Conservation (phyloP, 2,797 vertebrate genomes). For the Sphenodon punctatus region DNA sequence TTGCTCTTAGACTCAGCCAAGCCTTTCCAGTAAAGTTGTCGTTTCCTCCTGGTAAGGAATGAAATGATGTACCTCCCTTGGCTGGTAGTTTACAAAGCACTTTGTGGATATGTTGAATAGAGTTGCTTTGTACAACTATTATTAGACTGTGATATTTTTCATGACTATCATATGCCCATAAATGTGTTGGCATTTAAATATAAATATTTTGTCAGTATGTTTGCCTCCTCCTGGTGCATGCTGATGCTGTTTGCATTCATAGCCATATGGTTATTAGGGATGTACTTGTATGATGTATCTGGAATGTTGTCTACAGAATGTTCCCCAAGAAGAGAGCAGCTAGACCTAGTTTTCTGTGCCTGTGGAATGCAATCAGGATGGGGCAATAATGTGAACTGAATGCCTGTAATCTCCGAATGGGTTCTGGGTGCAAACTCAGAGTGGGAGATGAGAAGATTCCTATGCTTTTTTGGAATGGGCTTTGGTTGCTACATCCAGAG, state of each 20-base stretch:
- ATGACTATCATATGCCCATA: neutral
- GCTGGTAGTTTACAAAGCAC: neutral
- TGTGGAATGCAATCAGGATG: neutral
- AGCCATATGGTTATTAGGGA: slow-evolving; percentile 8
- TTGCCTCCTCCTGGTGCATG: neutral
- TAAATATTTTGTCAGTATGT: slow-evolving; percentile 11
- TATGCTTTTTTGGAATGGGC: neutral
- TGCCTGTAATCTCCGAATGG: no score
- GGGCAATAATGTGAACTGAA: neutral
- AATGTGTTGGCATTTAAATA: slow-evolving; percentile 1
- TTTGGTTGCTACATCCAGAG: neutral
- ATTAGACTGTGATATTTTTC: neutral
- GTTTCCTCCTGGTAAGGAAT: neutral
- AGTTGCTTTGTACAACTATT: neutral
- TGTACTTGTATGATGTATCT: neutral
- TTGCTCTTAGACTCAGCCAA: no score
- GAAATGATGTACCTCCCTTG: neutral
- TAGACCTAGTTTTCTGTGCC: neutral
- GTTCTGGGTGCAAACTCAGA: no score
- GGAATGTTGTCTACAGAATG: neutral
- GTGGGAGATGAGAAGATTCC: no score
- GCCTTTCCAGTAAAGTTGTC: no score
- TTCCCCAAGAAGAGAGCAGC: neutral
- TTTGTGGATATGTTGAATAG: neutral
- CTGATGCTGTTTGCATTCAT: neutral